Evolutionary conservation across 1,140 invertebrate species (phyloP).

Genomic region (Epicauta chinensis): DNA sequence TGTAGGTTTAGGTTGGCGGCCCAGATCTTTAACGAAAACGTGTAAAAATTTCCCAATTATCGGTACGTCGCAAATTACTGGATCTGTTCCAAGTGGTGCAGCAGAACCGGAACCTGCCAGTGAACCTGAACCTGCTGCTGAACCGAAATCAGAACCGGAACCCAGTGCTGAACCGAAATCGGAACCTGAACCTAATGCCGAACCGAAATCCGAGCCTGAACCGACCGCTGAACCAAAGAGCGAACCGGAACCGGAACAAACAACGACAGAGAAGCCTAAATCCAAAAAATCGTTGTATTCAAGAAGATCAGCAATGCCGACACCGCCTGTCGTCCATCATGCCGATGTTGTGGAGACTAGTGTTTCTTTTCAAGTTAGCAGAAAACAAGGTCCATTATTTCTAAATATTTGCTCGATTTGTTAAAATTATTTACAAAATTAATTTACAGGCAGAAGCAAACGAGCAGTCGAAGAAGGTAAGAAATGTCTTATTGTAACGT

Average conservation of each 20-base stretch:
- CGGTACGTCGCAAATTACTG: conserved; percentile 40
- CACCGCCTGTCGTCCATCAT: conserved; percentile 20
- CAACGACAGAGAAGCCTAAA: conserved; percentile 30
- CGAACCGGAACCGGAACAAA: conserved; percentile 11
- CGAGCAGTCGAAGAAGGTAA: conserved; percentile 2
- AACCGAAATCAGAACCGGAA: conserved; percentile 42
- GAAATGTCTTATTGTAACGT: neutral
- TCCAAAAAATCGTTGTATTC: conserved; percentile 41
- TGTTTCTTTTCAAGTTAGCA: conserved; percentile 53
- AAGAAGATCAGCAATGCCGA: conserved; percentile 42
- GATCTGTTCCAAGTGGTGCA: conserved; percentile 20
- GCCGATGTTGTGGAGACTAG: conserved; percentile 52
- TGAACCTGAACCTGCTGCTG: conserved; percentile 38
- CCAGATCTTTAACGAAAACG: conserved; percentile 58
- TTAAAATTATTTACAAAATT: neutral
- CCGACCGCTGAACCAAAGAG: conserved; percentile 22
- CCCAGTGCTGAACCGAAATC: conserved; percentile 11
- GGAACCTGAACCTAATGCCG: conserved; percentile 20
- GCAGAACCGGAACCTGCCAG: conserved; percentile 34
- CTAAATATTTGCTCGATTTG: conserved; percentile 1
- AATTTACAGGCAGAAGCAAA: conserved; percentile 5
- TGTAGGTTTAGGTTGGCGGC: conserved; percentile 80
- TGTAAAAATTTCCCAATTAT: conserved; percentile 73
- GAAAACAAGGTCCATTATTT: conserved; percentile 45
- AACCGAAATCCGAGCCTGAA: conserved; percentile 15